Conservation (phyloP, 2,888 invertebrate species). For the Panorpa germanica region DNA sequence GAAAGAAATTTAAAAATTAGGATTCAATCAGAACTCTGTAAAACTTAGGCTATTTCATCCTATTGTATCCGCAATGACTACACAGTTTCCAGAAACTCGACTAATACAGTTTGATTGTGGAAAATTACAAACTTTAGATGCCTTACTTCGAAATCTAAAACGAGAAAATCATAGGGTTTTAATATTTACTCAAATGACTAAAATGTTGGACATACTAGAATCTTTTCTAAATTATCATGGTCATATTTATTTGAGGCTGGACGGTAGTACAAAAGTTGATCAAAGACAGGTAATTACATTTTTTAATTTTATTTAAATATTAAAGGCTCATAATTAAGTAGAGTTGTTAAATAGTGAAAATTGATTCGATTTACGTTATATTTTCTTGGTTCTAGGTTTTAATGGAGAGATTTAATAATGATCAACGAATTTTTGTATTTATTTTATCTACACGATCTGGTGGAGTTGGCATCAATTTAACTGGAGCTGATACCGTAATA, state of each 20-base stretch:
- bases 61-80: slow-evolving; percentile 60
- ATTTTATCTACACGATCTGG: slow-evolving; percentile 95
- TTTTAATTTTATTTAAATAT: too few relatives aligned
- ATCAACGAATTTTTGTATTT: slow-evolving; percentile 88
- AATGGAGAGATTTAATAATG: slow-evolving; percentile 95
- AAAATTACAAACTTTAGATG: slow-evolving; percentile 79
- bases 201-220: slow-evolving; percentile 96
- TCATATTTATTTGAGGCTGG: slow-evolving; percentile 86
- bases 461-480: slow-evolving; percentile 94
- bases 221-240: slow-evolving; percentile 94
- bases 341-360: too few relatives aligned
- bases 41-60: slow-evolving; percentile 55
- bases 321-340: too few relatives aligned
- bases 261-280: slow-evolving; percentile 91
- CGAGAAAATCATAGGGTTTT: slow-evolving; percentile 74
- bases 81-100: slow-evolving; percentile 93
- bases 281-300: slow-evolving; percentile 82
- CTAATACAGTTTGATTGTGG: slow-evolving; percentile 99
- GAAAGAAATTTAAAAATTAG: slow-evolving; percentile 29
- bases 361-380: too few relatives aligned
- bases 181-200: slow-evolving; percentile 99
- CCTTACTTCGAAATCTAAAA: slow-evolving; percentile 66
- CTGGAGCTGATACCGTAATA: slow-evolving; percentile 97
- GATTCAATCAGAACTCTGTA: slow-evolving; percentile 36
- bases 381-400: too few relatives aligned